Base-by-base conservation (phyloP, 2,113 vertebrate species). In the Pagrus major region DNA sequence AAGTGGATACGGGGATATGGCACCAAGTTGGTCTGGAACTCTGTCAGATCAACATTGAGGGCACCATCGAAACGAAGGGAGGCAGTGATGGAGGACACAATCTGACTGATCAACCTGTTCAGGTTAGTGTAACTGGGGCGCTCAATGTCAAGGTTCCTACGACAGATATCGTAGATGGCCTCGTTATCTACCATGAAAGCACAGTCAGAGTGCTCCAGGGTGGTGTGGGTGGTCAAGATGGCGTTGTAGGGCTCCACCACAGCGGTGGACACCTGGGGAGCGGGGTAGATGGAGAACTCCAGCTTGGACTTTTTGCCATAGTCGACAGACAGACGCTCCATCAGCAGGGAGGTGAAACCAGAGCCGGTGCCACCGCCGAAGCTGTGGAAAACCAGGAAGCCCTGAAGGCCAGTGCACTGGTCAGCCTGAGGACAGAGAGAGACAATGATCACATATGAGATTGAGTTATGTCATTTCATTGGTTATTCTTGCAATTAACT, bases 261-360 rank as follows among this genome's bases (percentile, higher is more conserved):
- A 3, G 96, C 95, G 2, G 95, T 96, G 83, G 95, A 96, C 74
- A 96, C 95, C 78, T 95, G 94, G n/a, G 95, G 94, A 44, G 95
- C 95, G 27, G 95, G 94, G 86, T 96, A 96, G 86, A 95, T 95
- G 82, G 94, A 95, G 88, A 95, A 95, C 88, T 96, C 96, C 91
- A 96, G 94, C 94, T 96, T 96, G 86, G 96, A 96, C 91, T 96
- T 95, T 92, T 95, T 96, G 88, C 96, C 96, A 0, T 97, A 98
- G 70, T 98, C 97, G 0, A 96, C 86, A 11, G 97, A 99, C 67
- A 99, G 96, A 41, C 96, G 96, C 76, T 98, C 97, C 97, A 98
- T 98, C 85, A 98, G 92, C 68, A 99, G 89, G 74, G 97, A 98
- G 78, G 94, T 95, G 91, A 95, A 94, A 81, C 94, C 93, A 64